Evolutionary conservation across 2,797 vertebrate genomes (phyloP).

Genomic region (Spinibarbus caldwelli): DNA sequence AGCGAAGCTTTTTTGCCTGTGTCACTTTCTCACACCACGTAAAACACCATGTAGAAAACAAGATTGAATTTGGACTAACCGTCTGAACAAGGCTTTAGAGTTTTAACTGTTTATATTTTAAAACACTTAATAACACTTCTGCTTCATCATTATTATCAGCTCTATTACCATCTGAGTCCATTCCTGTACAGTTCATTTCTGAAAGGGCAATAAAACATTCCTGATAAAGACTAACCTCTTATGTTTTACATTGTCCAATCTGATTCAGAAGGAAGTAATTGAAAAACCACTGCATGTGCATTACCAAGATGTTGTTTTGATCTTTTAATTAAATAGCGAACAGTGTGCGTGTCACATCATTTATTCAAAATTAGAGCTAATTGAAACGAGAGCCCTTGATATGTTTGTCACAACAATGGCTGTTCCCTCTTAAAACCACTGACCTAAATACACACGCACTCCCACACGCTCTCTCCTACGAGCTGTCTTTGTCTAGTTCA

Average conservation of each 20-base stretch:
- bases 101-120: too few relatives aligned
- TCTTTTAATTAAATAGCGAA: not conserved
- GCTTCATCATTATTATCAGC: not conserved
- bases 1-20: too few relatives aligned
- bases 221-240: not conserved
- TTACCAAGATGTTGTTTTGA: constrained; percentile 16
- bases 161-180: not conserved
- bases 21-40: too few relatives aligned
- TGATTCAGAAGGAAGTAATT: not conserved
- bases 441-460: constrained; percentile 48
- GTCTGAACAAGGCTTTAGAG: too few relatives aligned
- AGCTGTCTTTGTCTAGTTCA: constrained; percentile 33
- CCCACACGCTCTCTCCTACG: constrained; percentile 21
- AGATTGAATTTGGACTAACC: too few relatives aligned
- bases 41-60: too few relatives aligned
- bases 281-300: not conserved
- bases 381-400: constrained; percentile 22
- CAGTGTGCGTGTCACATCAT: not conserved
- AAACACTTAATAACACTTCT: too few relatives aligned
- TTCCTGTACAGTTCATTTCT: not conserved
- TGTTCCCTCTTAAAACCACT: constrained; percentile 38
- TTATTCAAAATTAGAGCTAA: constrained; percentile 6
- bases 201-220: not conserved
- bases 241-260: not conserved
- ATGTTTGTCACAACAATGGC: constrained; percentile 39